Base-by-base conservation (phyloP, 1,140 invertebrate genomes). In the Drosophila seguyi region DNA sequence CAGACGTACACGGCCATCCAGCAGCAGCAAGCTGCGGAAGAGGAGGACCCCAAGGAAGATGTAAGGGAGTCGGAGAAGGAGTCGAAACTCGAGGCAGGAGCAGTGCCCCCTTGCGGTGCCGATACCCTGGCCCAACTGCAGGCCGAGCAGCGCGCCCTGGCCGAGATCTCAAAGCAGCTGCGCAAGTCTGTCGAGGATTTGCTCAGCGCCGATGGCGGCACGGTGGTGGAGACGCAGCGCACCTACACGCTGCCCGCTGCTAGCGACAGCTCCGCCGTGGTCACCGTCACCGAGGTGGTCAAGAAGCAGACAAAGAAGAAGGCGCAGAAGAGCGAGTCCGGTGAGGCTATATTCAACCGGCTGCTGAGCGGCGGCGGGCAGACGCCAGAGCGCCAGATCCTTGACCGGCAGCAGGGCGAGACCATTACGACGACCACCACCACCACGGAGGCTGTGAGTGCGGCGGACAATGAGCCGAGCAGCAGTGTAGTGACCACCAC, bases 131-230 rank as follows among this genome's bases (percentile, higher is more conserved):
- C 91, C 41, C 75, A 86, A n/a, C 59, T 92, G 36, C 91, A 92
- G 71, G 91, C 91, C 22, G 91, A 92, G 55, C 91, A 92, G 58
- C 78, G 84, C 16, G 91, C 88, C 25, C 85, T 92, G 73, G 91
- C 90, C 44, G 84, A 92, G 78, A 92, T 92, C 79, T 90, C 91
- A 79, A 92, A 92, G 69, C 91, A 92, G 85, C 20, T 92, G 72
- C 87, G 91, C 39, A 92, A 91, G 55, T 92, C 91, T 29, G 91
- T 92, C 3, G 91, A 92, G 69, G 88, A 92, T 67, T 73, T 92
- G 58, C 74, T 92, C 14, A 74, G 67, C 18, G 81, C 85, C 66
- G 79, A 90, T 29, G 81, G 39, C 44, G 52, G 39, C 16, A 67
- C 79, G 0, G 75, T 91, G 10, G 79, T 79, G 22, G 78, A 91